Evolutionary conservation across 2,888 invertebrate species (phyloP), one percentile per base, ranked within the genome.

Genomic region (Kryphioiulus occultus): DNA sequence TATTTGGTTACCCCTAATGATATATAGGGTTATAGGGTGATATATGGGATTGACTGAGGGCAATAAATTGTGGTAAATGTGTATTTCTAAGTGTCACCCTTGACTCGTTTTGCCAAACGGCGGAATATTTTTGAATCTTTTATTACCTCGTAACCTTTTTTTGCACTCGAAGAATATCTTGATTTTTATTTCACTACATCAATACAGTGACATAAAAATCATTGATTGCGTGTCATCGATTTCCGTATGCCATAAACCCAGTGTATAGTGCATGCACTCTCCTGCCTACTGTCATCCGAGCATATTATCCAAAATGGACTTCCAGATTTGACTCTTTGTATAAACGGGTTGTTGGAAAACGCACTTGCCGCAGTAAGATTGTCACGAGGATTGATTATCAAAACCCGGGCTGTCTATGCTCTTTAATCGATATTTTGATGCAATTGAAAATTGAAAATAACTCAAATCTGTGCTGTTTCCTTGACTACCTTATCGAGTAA

Each of bases 341-440:
- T 12, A 78, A 78, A 78, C 30, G 30, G 9, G 78, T 1, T 78
- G 78, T n/a, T 78, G 30, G 78, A 26, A 3, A 30, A 30, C 22
- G 15, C 78, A 5, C 78, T 78, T 78, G 26, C 26, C 26, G 78
- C 26, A 22, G 15, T 30, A 30, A 30, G 26, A 78, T 78, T 78
- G 78, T 30, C 78, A 22, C 26, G 78, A 30, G 22, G 26, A 26
- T 26, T 78, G 78, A 78, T 26, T 78, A 78, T 78, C 78, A 78
- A 78, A 78, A 12, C 78, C 78, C 3, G 0, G 15, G 78, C 30
- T 78, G 78, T 30, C 30, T 78, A 30, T 78, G 10, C 30, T 15
- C 78, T 78, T 78, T 78, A 78, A 78, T 78, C 78, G 78, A 78
- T 78, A 78, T 78, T 78, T 78, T 78, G 78, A 78, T 78, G 78